Evolutionary conservation across 2,797 vertebrate genomes (phyloP).

Genomic region (Mormyrus hasselquistii): DNA sequence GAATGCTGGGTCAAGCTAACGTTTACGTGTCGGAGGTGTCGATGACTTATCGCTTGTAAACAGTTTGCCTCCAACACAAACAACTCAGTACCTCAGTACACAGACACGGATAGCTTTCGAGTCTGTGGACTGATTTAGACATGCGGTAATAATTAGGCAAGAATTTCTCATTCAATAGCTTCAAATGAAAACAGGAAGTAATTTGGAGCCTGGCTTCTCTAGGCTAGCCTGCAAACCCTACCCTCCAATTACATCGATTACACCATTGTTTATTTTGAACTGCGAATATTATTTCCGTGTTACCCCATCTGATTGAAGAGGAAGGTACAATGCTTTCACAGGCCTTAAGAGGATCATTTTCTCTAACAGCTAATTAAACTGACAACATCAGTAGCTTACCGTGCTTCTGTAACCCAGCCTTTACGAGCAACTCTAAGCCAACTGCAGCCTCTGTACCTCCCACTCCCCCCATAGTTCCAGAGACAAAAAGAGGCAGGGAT

Average conservation of each 20-base stretch:
- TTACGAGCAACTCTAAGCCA: not conserved
- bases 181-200: slow-evolving; percentile 19
- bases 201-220: slow-evolving; percentile 10
- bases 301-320: not conserved
- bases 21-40: not conserved
- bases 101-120: not conserved
- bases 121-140: not conserved
- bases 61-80: not conserved
- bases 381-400: not conserved
- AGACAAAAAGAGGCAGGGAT: not conserved
- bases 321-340: not conserved
- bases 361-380: not conserved
- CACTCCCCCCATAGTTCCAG: not conserved
- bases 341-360: not conserved
- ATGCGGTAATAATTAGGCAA: slow-evolving; percentile 13
- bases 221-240: not conserved
- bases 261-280: not conserved
- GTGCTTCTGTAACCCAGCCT: not conserved
- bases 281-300: not conserved
- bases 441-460: not conserved
- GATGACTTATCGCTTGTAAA: not conserved
- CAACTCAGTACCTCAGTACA: not conserved
- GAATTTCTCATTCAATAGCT: not conserved
- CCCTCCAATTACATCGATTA: not conserved
- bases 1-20: slow-evolving; percentile 2